phyloP scores from a whole-genome alignment of 2,113 vertebrate genomes.

The Poicephalus meyeri region DNA sequence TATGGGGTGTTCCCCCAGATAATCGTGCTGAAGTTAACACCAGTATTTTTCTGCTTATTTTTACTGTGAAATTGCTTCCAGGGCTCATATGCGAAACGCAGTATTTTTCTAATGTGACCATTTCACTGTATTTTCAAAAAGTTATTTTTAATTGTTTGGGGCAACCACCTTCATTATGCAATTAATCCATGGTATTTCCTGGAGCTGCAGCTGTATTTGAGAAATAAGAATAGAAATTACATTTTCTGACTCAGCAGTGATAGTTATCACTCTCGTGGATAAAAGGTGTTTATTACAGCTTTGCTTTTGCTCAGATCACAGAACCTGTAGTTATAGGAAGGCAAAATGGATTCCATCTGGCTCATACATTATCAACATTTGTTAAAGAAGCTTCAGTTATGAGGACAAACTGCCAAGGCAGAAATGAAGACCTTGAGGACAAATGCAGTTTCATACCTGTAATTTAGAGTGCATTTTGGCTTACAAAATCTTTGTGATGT shows the following conservation, averaged over 20 bases:
- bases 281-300: constrained; percentile 10
- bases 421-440: constrained; percentile 18
- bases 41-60: neutral
- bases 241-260: neutral
- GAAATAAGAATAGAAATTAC: neutral
- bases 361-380: neutral
- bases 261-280: neutral
- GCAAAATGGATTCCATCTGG: neutral
- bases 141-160: neutral
- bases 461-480: constrained; percentile 9
- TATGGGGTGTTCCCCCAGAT: neutral
- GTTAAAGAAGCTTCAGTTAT: neutral
- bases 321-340: neutral
- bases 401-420: neutral
- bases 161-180: neutral
- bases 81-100: neutral
- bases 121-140: neutral
- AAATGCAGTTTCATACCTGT: neutral
- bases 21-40: neutral
- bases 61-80: neutral
- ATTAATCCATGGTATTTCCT: neutral
- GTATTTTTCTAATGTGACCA: neutral
- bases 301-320: neutral
- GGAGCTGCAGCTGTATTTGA: neutral
- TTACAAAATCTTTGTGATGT: neutral